A percentile compares a stretch with the other conserved stretches of the same genome.
Conservation (phyloP, 2,797 vertebrate genomes). For the Scleropages formosus region DNA sequence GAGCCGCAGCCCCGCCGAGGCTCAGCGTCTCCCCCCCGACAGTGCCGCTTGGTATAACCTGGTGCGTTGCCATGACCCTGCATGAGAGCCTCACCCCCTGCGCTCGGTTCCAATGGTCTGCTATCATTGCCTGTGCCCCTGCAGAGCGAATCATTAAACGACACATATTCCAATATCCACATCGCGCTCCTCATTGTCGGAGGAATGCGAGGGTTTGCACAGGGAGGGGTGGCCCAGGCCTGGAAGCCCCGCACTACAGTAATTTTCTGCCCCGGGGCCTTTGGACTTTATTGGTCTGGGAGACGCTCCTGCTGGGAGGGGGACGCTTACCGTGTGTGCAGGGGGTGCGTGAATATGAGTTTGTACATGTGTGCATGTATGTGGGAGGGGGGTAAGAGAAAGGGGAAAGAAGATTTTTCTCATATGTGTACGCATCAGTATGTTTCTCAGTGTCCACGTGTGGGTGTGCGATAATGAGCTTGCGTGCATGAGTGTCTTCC, state of each 20-base stretch:
- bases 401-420: conserved; percentile 3
- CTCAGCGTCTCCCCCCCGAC: conserved; percentile 30
- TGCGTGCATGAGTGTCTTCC: neutral
- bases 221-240: conserved; percentile 46
- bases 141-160: conserved; percentile 62
- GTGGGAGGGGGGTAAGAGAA: conserved; percentile 23
- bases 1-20: no score
- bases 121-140: conserved; percentile 49
- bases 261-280: conserved; percentile 49
- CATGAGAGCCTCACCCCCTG: conserved; percentile 26
- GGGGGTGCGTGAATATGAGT: conserved; percentile 24
- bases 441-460: conserved; percentile 16
- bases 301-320: conserved; percentile 40
- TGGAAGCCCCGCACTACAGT: conserved; percentile 43
- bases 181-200: conserved; percentile 47
- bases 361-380: conserved; percentile 22
- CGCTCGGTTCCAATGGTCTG: conserved; percentile 47
- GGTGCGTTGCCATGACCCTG: conserved; percentile 28
- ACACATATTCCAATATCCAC: conserved; percentile 43
- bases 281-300: conserved; percentile 48
- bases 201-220: conserved; percentile 49
- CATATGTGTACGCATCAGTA: conserved; percentile 13
- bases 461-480: conserved; percentile 10
- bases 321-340: conserved; percentile 33
- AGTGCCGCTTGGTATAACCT: conserved; percentile 47